These are phyloP conservation scores for Leptopilina clavipes DNA, from an alignment of 1,140 invertebrate genomes.

Conservation along the genomic window DNA sequence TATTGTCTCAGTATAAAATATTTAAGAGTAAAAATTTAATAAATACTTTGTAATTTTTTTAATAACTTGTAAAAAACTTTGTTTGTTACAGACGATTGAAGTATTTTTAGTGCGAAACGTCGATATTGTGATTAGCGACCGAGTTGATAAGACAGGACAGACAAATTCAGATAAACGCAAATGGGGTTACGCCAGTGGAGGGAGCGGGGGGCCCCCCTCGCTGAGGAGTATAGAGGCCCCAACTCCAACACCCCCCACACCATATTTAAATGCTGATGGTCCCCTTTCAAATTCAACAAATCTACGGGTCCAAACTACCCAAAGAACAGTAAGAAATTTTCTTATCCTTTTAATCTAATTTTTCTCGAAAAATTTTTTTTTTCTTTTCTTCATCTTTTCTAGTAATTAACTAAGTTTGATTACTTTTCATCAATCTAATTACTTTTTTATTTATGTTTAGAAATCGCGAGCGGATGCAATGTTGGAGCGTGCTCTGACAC, in stretches of 20 bases:
- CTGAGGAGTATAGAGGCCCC: slow-evolving; percentile 69
- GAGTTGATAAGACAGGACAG: slow-evolving; percentile 66
- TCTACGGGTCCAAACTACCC: slow-evolving; percentile 69
- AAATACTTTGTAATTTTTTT: too few species aligned
- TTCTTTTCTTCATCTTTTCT: slow-evolving; percentile 24
- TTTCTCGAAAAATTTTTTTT: slow-evolving; percentile 9
- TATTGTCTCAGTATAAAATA: too few species aligned
- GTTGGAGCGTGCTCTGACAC: slow-evolving; percentile 79
- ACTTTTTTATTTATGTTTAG: slow-evolving; percentile 55
- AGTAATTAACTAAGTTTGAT: not conserved
- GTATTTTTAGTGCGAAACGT: slow-evolving; percentile 77
- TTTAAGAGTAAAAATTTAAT: too few species aligned
- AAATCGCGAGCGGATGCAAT: slow-evolving; percentile 82
- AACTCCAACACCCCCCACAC: slow-evolving; percentile 71
- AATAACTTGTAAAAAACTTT: slow-evolving; percentile 40
- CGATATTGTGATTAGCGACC: slow-evolving; percentile 77
- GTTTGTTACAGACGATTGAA: slow-evolving; percentile 74
- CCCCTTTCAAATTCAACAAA: slow-evolving; percentile 69
- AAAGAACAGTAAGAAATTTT: slow-evolving; percentile 69
- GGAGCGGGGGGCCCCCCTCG: slow-evolving; percentile 70
- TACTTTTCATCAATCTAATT: not conserved
- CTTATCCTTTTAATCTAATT: not conserved
- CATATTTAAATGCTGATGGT: slow-evolving; percentile 70
- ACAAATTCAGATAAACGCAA: slow-evolving; percentile 61
- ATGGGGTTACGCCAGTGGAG: slow-evolving; percentile 71